These are phyloP conservation scores for Otocyon megalotis DNA, from an alignment of 2,113 vertebrate species.

Conservation along the genomic window DNA sequence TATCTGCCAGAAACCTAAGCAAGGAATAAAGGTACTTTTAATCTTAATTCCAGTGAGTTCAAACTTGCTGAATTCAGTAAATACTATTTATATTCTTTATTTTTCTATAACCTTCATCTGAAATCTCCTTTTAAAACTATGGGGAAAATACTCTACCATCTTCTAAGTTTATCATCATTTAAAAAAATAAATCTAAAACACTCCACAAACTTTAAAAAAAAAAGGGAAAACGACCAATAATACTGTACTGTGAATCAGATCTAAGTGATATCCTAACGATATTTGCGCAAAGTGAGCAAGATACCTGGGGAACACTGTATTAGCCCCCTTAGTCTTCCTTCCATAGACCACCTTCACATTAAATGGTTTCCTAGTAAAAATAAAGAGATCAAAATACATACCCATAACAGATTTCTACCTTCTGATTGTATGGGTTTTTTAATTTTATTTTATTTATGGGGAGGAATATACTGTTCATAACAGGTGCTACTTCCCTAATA, in stretches of 20 bases:
- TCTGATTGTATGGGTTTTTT: background rate
- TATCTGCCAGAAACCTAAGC: background rate
- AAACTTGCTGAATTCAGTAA: background rate
- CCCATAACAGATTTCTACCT: background rate
- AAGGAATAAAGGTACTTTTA: background rate
- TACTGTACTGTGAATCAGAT: background rate
- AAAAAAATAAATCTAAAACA: background rate
- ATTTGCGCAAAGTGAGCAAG: too few relatives aligned
- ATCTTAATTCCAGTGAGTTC: background rate
- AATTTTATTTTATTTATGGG: background rate
- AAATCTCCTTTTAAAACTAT: background rate
- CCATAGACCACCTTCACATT: background rate
- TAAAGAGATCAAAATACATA: background rate
- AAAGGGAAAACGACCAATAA: background rate
- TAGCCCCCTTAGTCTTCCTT: background rate
- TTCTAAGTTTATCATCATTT: background rate
- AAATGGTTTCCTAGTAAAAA: background rate
- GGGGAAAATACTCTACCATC: background rate
- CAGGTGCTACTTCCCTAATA: background rate
- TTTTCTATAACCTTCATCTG: background rate
- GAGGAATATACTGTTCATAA: background rate
- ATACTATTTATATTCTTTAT: slow-evolving; percentile 15
- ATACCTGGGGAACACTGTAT: background rate
- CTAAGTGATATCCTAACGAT: background rate
- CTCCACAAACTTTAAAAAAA: background rate